Evolutionary conservation across 2,113 vertebrate genomes (phyloP), one percentile per base, ranked within the genome.

Genomic region (Dipodomys ordii): DNA sequence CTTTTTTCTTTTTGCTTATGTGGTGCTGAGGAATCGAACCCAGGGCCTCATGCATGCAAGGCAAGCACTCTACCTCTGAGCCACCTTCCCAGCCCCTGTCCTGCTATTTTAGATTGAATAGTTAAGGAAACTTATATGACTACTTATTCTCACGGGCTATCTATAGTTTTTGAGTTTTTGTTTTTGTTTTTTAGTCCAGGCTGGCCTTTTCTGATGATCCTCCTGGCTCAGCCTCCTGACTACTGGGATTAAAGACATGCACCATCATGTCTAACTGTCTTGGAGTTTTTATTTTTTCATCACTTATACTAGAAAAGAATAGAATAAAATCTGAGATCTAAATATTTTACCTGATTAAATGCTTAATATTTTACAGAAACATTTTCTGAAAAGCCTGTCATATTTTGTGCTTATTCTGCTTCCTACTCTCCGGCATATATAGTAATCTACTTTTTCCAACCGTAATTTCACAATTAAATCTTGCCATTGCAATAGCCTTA

Each of bases 321-420:
- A 28, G 93, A 72, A 89, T 13, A n/a, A 87, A 92, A 83, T 88
- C 62, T 83, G 76, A 95, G 65, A 49, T 88, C 74, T 93, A 72
- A 91, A 32, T 93, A 53, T 79, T 96, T 96, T 68, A 88, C 73
- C 71, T 82, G 46, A 74, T 90, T 73, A 89, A 69, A 69, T 90
- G 0, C 74, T 95, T 83, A 76, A 35, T 71, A 53, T 79, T 93
- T 90, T 62, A 68, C 27, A 57, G 71, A 83, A 83, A 72, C 91
- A 7, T 74, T 93, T 92, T 95, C 79, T 86, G 71, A 83, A 94
- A 88, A 85, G 53, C 15, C 32, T 87, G 88, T 80, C 7, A 69
- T 68, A 7, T 93, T 93, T 83, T 28, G 10, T 77, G 44, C 57
- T 92, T 88, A n/a, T 28, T 94, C 95, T 88, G 6, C 20, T 12